phyloP scores from a whole-genome alignment of 2,888 invertebrate species.

The Epistrophe grossulariae region DNA sequence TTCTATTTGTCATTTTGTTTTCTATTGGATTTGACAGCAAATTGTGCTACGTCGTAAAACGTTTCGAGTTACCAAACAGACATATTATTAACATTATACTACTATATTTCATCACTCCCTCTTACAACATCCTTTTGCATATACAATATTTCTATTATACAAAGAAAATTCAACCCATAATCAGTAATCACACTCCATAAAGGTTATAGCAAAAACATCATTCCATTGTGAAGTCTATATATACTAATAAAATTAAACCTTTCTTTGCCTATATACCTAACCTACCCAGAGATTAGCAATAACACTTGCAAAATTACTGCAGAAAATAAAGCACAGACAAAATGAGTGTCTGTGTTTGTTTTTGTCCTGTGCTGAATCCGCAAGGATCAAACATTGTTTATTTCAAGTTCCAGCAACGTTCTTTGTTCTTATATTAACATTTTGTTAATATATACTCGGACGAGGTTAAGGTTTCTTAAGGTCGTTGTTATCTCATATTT shows the following conservation, averaged over 20 bases:
- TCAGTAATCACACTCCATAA: neutral
- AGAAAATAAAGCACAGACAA: slow-evolving; percentile 19
- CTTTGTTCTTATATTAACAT: slow-evolving; percentile 29
- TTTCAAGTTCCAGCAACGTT: slow-evolving; percentile 11
- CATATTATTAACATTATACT: neutral
- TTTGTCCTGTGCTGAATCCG: neutral
- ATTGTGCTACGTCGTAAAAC: too few species aligned
- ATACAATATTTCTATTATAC: neutral
- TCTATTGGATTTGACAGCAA: too few species aligned
- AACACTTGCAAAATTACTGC: slow-evolving; percentile 41
- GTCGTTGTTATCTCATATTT: slow-evolving; percentile 7
- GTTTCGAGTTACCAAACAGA: too few species aligned
- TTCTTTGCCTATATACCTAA: slow-evolving; percentile 16
- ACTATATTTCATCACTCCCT: neutral
- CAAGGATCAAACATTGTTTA: slow-evolving; percentile 27
- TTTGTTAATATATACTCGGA: slow-evolving; percentile 11
- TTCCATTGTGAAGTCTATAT: too few species aligned
- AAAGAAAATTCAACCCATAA: slow-evolving; percentile 2
- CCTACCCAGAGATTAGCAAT: slow-evolving; percentile 51
- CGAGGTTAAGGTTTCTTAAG: slow-evolving; percentile 25
- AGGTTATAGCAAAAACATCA: too few species aligned
- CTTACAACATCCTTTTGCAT: neutral
- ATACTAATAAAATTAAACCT: slow-evolving; percentile 31
- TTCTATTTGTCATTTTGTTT: too few species aligned
- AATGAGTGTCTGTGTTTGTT: neutral